Evolutionary conservation across 2,113 vertebrate genomes (phyloP), one percentile per base, ranked within the genome.

Genomic region (Tachycineta bicolor): DNA sequence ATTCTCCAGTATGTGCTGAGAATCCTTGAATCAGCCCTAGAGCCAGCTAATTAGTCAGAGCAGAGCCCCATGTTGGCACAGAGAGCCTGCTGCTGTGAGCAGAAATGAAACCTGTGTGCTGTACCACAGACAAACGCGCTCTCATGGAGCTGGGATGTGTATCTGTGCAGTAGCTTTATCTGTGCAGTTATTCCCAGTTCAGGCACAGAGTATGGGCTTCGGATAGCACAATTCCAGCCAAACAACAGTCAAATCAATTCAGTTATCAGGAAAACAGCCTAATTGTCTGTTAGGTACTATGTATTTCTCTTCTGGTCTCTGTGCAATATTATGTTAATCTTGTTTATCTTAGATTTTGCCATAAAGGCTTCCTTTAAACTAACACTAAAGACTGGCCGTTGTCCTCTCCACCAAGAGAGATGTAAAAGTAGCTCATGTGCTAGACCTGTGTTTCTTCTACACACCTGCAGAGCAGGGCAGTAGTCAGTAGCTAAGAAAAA

Each of bases 391-490:
- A 73, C 44, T 92, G 78, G 49, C 41, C 85, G 8, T 75, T 34
- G 63, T 82, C 60, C 69, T 96, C 33, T 64, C 33, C 62, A 77
- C 56, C 55, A 73, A 79, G 62, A 81, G 0, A 84, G 55, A 76
- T 50, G 34, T 53, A 82, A 74, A 94, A 73, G 37, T 19, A 76
- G 33, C 55, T 91, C 60, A 19, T 52, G 69, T 93, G 79, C 64
- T 88, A 86, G 80, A 77, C 71, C 87, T 96, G 90, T 76, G 81
- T 95, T 97, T 96, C 85, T 94, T 95, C 94, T 77, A 93, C 95
- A 94, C 95, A 97, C 96, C 96, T 97, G 96, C 94, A 97, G 94
- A 97, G 81, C 78, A 95, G 89, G 83, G 94, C 88, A 77, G 75
- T 71, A 96, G 90, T 96, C 96, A 93, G 95, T 96, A 96, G 94